Conservation (phyloP, 1,140 invertebrate species). For the Ectropis grisescens region DNA sequence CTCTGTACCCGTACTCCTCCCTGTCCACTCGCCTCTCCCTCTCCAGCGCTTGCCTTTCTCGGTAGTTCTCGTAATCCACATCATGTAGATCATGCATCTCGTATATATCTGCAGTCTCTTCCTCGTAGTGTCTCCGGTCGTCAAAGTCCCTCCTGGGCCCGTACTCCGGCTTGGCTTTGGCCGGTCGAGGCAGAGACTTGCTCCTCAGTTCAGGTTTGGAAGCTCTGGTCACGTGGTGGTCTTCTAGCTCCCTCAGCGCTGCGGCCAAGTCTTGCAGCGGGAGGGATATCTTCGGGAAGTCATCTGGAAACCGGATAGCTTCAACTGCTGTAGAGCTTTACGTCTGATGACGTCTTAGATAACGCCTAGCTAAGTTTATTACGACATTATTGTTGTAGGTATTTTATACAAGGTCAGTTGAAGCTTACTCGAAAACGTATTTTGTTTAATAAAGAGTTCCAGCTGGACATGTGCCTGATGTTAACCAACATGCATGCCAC, state of each 20-base stretch:
- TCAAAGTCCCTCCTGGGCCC: slow-evolving; percentile 42
- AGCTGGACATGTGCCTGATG: too few relatives aligned
- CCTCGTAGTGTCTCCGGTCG: slow-evolving; percentile 34
- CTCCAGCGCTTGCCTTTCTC: slow-evolving; percentile 43
- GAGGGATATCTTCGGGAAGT: slow-evolving; percentile 52
- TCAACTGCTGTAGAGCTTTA: too few relatives aligned
- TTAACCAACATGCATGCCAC: too few relatives aligned
- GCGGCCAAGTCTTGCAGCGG: slow-evolving; percentile 52
- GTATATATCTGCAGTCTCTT: slow-evolving; percentile 34
- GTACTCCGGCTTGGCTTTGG: slow-evolving; percentile 37
- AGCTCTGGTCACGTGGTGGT: slow-evolving; percentile 29
- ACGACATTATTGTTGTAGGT: too few relatives aligned
- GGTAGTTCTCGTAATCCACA: slow-evolving; percentile 53
- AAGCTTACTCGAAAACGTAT: too few relatives aligned
- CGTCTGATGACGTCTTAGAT: too few relatives aligned
- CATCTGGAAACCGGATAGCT: too few relatives aligned
- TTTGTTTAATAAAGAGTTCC: too few relatives aligned
- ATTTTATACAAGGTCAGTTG: too few relatives aligned
- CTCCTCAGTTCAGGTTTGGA: slow-evolving; percentile 33
- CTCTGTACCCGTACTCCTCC: slow-evolving; percentile 39
- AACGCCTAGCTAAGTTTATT: too few relatives aligned
- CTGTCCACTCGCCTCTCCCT: slow-evolving; percentile 27
- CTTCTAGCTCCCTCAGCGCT: slow-evolving; percentile 46
- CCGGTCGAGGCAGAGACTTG: slow-evolving; percentile 41
- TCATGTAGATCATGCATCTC: slow-evolving; percentile 54